phyloP scores from a whole-genome alignment of 2,113 vertebrate genomes.

The Pyrgilauda ruficollis region DNA sequence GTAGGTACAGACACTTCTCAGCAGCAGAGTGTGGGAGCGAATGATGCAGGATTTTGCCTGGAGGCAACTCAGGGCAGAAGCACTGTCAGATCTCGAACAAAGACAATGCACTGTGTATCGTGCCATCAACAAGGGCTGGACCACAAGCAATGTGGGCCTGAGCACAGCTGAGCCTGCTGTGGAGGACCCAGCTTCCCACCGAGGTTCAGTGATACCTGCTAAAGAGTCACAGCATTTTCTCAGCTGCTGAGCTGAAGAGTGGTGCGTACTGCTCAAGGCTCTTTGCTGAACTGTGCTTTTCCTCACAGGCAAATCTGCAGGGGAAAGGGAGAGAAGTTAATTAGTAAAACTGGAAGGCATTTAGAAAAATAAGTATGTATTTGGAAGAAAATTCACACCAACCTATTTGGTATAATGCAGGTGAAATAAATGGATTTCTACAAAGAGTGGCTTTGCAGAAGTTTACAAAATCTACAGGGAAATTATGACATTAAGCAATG shows the following conservation, averaged over 20 bases:
- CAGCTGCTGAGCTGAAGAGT: neutral
- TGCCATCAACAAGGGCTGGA: neutral
- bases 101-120: neutral
- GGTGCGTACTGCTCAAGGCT: neutral
- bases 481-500: neutral
- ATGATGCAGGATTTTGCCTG: constrained; percentile 27
- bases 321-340: neutral
- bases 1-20: neutral
- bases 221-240: neutral
- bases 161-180: fast-evolving
- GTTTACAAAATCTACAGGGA: neutral
- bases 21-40: neutral
- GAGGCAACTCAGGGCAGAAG: neutral
- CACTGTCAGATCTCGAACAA: neutral
- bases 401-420: neutral
- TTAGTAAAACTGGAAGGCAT: constrained; percentile 6
- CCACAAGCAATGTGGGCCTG: fast-evolving
- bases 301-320: neutral
- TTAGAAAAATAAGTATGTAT: neutral
- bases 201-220: neutral
- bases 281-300: neutral
- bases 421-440: neutral
- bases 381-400: neutral
- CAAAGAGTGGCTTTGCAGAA: neutral
- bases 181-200: neutral